Evolutionary conservation across 1,140 invertebrate genomes (phyloP).

Genomic region (Heliconius himera): DNA sequence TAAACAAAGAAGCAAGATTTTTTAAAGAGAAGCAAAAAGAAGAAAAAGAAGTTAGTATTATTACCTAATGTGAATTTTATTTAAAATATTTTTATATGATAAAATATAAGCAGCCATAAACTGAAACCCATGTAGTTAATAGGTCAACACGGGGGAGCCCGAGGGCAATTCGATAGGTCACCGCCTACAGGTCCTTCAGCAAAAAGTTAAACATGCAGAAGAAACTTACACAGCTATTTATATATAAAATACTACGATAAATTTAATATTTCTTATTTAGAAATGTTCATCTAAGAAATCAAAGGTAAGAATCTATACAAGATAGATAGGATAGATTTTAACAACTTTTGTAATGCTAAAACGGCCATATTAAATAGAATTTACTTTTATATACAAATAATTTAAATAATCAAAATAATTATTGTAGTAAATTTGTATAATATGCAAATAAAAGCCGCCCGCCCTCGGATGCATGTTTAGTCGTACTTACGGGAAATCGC

Average conservation of each 20-base stretch:
- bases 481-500: constrained; percentile 71
- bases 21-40: background rate
- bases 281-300: background rate
- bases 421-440: background rate
- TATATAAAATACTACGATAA: background rate
- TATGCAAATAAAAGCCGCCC: constrained; percentile 46
- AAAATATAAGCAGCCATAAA: background rate
- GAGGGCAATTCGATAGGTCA: constrained; percentile 3
- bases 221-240: background rate
- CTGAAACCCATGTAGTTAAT: background rate
- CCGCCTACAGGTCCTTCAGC: constrained; percentile 1
- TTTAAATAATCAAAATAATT: background rate
- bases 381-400: background rate
- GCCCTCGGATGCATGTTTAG: constrained; percentile 52
- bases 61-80: no score
- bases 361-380: background rate
- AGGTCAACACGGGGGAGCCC: constrained; percentile 1
- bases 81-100: background rate
- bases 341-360: background rate
- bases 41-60: no score
- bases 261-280: background rate
- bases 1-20: background rate
- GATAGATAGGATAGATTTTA: no score
- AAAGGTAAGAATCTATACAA: no score
- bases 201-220: constrained; percentile 6